Evolutionary conservation across 2,888 invertebrate genomes (phyloP), one percentile per base, ranked within the genome.

Genomic region (Pyrochroa serraticornis): DNA sequence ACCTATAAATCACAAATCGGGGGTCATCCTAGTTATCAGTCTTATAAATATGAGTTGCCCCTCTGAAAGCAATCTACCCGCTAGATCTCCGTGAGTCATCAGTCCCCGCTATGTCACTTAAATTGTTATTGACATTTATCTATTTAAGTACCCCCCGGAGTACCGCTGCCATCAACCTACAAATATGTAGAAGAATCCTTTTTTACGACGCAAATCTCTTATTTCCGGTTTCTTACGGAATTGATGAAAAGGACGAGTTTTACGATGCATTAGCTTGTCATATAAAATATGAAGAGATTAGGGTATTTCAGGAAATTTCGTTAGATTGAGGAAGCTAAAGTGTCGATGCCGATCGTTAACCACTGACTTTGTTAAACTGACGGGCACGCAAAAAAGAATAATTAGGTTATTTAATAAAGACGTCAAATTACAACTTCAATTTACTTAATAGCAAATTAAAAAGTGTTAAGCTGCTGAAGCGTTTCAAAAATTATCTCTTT

Each of bases 11-110:
- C 75, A 75, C 67, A 63, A 69, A 73, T 73, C 72, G 72, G 70
- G 72, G 73, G 72, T 71, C 71, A 75, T 74, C 71, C 70, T 68
- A 71, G 72, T 74, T 75, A 75, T 75, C 74, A 70, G 72, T 68
- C 68, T 67, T 67, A 69, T 71, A 74, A 71, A 70, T 74, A 71
- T 70, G 70, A 68, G 65, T 64, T 49, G 63, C 65, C 71, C 67
- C 60, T 57, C 62, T 60, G 63, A 68, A 65, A 63, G 64, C 65
- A 66, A 68, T 68, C 68, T 69, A 58, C 55, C 54, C 54, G 49
- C 51, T 33, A 51, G 49, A 67, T 71, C 68, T 65, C 62, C 62
- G 56, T 72, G 72, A 71, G 58, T 72, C 72, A 70, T 68, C 63
- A 62, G 42, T 48, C 47, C 62, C 38, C 60, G 57, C 63, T 60